A percentile compares a stretch with the other conserved stretches of the same genome.
Conservation (phyloP, 2,888 invertebrate genomes). For the Andrena fulva region DNA sequence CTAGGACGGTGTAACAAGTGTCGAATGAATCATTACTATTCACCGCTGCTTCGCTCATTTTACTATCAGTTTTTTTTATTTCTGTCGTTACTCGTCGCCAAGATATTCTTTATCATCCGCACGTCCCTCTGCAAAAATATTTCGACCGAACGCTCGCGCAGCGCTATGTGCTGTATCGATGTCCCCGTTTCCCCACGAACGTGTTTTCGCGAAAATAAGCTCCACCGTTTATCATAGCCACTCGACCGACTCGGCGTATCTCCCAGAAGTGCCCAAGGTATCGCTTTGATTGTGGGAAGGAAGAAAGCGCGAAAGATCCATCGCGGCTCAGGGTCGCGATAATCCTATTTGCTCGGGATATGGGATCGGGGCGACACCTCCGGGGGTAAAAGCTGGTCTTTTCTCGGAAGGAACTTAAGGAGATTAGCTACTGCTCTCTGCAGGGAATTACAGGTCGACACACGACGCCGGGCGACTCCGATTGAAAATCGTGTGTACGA, state of each 20-base stretch:
- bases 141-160: neutral
- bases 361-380: slow-evolving; percentile 44
- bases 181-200: neutral
- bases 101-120: slow-evolving; percentile 14
- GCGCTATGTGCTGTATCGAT: neutral
- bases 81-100: neutral
- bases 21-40: neutral
- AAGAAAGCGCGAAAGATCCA: slow-evolving; percentile 47
- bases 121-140: slow-evolving; percentile 9
- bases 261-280: slow-evolving; percentile 6
- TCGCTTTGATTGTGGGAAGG: slow-evolving; percentile 45
- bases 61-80: neutral
- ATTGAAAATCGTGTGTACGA: neutral
- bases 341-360: slow-evolving; percentile 66
- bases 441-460: slow-evolving; percentile 9
- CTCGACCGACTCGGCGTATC: neutral
- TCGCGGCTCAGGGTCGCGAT: slow-evolving; percentile 43
- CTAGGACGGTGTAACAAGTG: neutral
- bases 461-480: neutral
- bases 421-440: slow-evolving; percentile 64
- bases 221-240: neutral
- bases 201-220: slow-evolving; percentile 9
- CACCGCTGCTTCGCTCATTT: neutral
- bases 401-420: slow-evolving; percentile 69
- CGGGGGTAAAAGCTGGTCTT: slow-evolving; percentile 40